Evolutionary conservation across 2,888 invertebrate species (phyloP).

Genomic region (Agrotis exclamationis): DNA sequence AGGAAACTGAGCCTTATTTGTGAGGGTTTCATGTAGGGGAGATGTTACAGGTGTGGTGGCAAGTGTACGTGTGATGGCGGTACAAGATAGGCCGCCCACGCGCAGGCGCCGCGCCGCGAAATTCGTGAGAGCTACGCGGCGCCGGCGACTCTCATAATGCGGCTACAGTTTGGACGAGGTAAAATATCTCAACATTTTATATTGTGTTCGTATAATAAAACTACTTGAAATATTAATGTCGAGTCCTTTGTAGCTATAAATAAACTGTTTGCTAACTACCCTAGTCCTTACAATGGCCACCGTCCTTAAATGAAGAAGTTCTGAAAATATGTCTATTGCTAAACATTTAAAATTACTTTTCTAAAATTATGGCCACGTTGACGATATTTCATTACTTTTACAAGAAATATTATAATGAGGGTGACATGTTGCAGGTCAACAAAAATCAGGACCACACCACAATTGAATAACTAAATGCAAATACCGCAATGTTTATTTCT

Average conservation of each 20-base stretch:
- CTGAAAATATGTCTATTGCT: neutral
- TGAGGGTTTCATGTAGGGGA: conserved; percentile 67
- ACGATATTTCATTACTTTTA: neutral
- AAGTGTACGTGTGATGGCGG: conserved; percentile 85
- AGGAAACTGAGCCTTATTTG: conserved; percentile 72
- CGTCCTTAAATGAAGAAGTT: neutral
- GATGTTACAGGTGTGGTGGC: conserved; percentile 72
- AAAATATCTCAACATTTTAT: conserved; percentile 65
- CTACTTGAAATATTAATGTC: conserved; percentile 47
- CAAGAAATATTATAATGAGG: neutral
- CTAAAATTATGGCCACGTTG: neutral
- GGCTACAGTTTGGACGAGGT: conserved; percentile 62
- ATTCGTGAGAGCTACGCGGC: conserved; percentile 88
- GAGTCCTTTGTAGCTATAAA: conserved; percentile 44
- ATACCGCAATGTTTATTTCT: neutral
- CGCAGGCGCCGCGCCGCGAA: conserved; percentile 87
- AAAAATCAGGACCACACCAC: neutral
- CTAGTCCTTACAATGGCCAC: neutral
- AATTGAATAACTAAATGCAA: neutral
- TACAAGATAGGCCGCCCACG: conserved; percentile 89
- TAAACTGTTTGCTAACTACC: conserved; percentile 32
- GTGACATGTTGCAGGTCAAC: neutral
- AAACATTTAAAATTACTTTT: neutral
- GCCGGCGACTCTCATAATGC: conserved; percentile 77
- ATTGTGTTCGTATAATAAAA: conserved; percentile 53